Evolutionary conservation across 2,113 vertebrate species (phyloP), one percentile per base, ranked within the genome.

Genomic region (Myotis brandtii): DNA sequence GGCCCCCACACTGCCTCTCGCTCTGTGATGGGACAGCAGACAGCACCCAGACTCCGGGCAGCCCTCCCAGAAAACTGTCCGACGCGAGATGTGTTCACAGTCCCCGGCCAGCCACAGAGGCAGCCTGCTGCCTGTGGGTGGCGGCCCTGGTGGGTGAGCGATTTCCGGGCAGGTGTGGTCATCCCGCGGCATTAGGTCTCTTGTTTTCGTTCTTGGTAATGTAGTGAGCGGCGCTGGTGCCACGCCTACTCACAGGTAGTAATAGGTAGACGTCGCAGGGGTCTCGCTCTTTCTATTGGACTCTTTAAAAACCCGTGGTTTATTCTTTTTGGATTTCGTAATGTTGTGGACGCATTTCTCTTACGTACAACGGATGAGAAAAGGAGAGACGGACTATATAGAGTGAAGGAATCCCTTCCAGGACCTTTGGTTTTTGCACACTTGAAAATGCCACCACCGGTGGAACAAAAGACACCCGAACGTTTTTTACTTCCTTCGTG

Each of bases 1-100:
- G 43, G 30, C 80, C 94, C 97, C 97, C 94, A 96, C 77, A 66
- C 96, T 96, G 91, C 95, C 97, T 97, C 95, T 94, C 94, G 87
- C 86, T 62, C 96, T 97, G 93, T 92, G 69, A 37, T 91, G 77
- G 92, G 94, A 94, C 94, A 80, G 97, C 0, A 0, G 16, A 18
- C 2, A 3, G 75, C 6, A 4, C 59, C 94, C 80, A 50, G 40
- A 91, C 70, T 80, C 83, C 86, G 89, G 7, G 1, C 89, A 3
- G 89, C 81, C 54, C 52, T 30, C 8, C 9, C 66, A 1, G 2
- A 66, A 64, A 79, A 72, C 8, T 1, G 82, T 80, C 93, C 84
- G 73, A 93, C 94, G 81, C 8, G 1, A 96, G 76, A 59, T 27
- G 89, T 56, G 69, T 69, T 94, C 48, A 4, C 62, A 81, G 40